Base-by-base conservation (phyloP, 2,113 vertebrate species). In the Lophura nycthemera region DNA sequence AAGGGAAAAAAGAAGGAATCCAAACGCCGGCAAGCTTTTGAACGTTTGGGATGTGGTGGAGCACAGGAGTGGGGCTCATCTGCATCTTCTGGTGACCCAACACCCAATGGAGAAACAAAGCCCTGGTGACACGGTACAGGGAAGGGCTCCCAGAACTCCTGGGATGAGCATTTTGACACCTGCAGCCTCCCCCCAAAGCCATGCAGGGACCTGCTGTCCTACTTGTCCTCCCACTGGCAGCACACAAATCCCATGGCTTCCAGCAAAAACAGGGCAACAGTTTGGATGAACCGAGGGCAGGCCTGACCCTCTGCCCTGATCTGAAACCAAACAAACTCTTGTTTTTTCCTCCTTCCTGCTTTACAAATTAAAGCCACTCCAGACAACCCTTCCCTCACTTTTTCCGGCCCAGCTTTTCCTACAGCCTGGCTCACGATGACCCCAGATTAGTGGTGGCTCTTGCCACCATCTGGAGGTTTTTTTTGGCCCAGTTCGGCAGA, bases 401-500 rank as follows among this genome's bases (percentile, higher is more conserved):
- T 86, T 86, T 76, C 1, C 0, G 6, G 73, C 67, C 80, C 34
- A 66, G 47, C 24, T 73, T 78, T 77, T 38, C 21, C 38, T 76
- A 45, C 38, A 59, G 50, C 47, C 66, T 0, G 0, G 13, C 36
- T 79, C 47, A 17, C 50, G 42, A 24, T 29, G 30, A 42, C 11
- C 3, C 2, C 47, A 1, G n/a, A n/a, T n/a, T n/a, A n/a, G n/a
- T n/a, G n/a, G n/a, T 14, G 6, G 27, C 76, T 82, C 42, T 32
- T 45, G 30, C 0, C 0, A n/a, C 65, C 0, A 0, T 60, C 75
- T 84, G 25, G 27, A 29, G 8, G 52, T 40, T 8, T 82, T 30
- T 56, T 65, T 32, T 16, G 24, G 3, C 48, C 42, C 29, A 45
- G 10, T 48, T 74, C 56, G 63, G 47, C 52, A 74, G 50, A 63